Evolutionary conservation across 1,140 invertebrate genomes (phyloP), one percentile per base, ranked within the genome.

Genomic region (Cherax destructor): DNA sequence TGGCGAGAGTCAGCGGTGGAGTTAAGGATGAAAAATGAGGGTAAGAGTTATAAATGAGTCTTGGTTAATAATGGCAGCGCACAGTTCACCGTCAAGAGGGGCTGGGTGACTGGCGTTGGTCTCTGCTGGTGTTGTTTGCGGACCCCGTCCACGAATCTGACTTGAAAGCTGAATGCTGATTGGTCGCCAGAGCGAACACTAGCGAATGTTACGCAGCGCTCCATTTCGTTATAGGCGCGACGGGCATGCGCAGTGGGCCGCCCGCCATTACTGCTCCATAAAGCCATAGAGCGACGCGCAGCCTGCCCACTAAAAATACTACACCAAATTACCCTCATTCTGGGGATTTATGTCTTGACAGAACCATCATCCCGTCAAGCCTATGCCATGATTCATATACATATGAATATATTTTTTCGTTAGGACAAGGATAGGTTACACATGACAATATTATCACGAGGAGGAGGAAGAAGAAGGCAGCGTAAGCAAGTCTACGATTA

Each of bases 161-260:
- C 77, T 91, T 91, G 89, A 91, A 91, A 91, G 89, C 89, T 72
- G 74, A 85, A 79, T 91, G 89, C 81, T 92, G 91, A 92, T 92
- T 92, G 91, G 91, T 88, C 59, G 81, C 74, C 41, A 84, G 91
- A 92, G 86, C 81, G 86, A 88, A 84, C 86, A 88, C 91, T 92
- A 92, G 91, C 91, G 91, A 92, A 92, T 92, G 86, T 92, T 83
- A 83, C 91, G 56, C 76, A 88, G 86, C 86, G 91, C 91, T 92
- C 91, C 86, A 88, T 92, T 92, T 92, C 91, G 91, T 92, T 92
- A 92, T 92, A 92, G 91, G 91, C 86, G 86, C 86, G 91, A 87
- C 91, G 81, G 80, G 90, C 90, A 91, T 88, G 91, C 91, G 91
- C 91, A 92, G 74, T 91, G 56, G 50, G 21, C 41, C 83, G 59